A percentile compares a stretch with the other conserved stretches of the same genome.
These are phyloP conservation scores for Trachelipus rathkii DNA, from an alignment of 1,140 invertebrate species.

Conservation along the genomic window DNA sequence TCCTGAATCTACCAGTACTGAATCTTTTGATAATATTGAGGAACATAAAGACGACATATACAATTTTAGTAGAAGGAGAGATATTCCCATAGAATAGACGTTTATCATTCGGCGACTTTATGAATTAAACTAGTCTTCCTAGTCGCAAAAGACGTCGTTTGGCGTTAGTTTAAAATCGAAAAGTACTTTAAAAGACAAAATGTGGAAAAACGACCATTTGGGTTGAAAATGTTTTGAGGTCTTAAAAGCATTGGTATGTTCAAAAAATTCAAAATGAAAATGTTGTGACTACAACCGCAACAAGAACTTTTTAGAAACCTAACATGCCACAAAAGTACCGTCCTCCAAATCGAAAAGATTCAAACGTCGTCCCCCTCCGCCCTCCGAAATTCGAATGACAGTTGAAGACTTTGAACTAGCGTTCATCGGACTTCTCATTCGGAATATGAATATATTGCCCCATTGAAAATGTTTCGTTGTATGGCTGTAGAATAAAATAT, in stretches of 20 bases:
- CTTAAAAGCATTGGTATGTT: too few relatives aligned
- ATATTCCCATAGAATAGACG: too few relatives aligned
- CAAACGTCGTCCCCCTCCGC: too few relatives aligned
- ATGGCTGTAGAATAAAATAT: conserved; percentile 39
- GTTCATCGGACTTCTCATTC: conserved; percentile 16
- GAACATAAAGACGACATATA: neutral
- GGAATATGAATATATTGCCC: conserved; percentile 42
- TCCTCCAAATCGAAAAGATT: too few relatives aligned
- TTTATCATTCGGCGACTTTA: too few relatives aligned
- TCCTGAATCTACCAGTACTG: conserved; percentile 36
- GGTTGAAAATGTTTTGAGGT: too few relatives aligned
- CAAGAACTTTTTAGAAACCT: conserved; percentile 5
- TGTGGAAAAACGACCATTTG: too few relatives aligned
- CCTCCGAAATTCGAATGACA: conserved; percentile 6
- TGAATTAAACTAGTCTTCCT: neutral
- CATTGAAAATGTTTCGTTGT: conserved; percentile 42
- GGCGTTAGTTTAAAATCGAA: too few relatives aligned
- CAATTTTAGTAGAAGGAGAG: neutral
- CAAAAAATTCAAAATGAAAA: too few relatives aligned
- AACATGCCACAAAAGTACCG: conserved; percentile 20
- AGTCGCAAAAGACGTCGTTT: too few relatives aligned
- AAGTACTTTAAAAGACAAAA: too few relatives aligned
- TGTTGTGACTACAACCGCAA: conserved; percentile 10
- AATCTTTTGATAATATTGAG: conserved; percentile 17
- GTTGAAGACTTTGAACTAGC: neutral